Conservation (phyloP, 2,113 vertebrate genomes). For the Eulemur rufifrons region DNA sequence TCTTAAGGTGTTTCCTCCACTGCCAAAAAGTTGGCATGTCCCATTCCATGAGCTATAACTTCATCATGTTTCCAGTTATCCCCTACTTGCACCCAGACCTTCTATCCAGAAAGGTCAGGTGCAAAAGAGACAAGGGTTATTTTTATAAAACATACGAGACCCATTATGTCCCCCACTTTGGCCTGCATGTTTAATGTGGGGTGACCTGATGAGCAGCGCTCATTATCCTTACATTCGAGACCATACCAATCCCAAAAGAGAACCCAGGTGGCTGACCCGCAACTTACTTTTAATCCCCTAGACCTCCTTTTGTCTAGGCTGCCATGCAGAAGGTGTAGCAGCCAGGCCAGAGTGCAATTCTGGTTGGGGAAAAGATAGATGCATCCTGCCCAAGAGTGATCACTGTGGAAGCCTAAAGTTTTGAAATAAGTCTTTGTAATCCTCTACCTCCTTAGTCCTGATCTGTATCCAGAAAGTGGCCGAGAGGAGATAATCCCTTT, state of each 20-base stretch:
- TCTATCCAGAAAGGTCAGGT: neutral
- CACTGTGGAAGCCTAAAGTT: neutral
- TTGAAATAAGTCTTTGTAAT: neutral
- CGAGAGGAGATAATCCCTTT: neutral
- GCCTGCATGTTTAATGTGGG: neutral
- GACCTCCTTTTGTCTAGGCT: neutral
- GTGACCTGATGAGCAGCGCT: neutral
- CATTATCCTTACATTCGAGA: neutral
- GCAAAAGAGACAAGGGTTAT: neutral
- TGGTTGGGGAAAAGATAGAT: neutral
- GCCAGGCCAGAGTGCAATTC: neutral
- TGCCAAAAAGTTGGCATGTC: neutral
- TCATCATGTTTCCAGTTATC: neutral
- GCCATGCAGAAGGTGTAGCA: neutral
- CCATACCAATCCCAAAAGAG: neutral
- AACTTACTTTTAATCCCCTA: neutral
- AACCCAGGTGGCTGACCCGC: neutral
- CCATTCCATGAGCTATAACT: neutral
- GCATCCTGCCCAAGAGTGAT: neutral
- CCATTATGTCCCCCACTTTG: neutral
- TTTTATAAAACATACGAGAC: neutral
- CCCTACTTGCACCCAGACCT: neutral
- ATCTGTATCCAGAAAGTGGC: neutral
- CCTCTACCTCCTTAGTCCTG: neutral
- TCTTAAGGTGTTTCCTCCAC: neutral